Conservation (phyloP, 1,140 invertebrate genomes). For the Palaemon carinicauda region DNA sequence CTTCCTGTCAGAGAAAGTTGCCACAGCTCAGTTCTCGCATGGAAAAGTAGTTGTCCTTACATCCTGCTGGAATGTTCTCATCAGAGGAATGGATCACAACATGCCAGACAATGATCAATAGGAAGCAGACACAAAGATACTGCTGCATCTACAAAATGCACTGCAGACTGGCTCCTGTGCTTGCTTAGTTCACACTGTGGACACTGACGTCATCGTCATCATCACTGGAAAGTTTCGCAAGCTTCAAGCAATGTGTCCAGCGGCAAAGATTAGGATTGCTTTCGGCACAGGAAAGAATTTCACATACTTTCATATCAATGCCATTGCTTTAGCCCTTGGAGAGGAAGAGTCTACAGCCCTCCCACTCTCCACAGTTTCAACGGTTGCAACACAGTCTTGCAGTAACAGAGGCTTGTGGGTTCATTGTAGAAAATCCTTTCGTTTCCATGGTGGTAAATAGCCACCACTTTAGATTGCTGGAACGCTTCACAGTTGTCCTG, state of each 20-base stretch:
- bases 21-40: background rate
- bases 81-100: background rate
- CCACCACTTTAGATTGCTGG: background rate
- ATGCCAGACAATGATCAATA: background rate
- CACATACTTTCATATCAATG: too few species aligned
- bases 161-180: background rate
- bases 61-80: too few species aligned
- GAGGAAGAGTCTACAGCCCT: background rate
- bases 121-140: background rate
- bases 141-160: too few species aligned
- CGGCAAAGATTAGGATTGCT: too few species aligned
- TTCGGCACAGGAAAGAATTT: too few species aligned
- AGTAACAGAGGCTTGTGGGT: background rate
- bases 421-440: too few species aligned
- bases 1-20: too few species aligned
- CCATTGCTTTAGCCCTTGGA: too few species aligned
- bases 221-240: slow-evolving; percentile 1
- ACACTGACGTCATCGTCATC: background rate
- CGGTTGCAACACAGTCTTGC: background rate
- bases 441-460: background rate
- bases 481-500: background rate
- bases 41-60: background rate
- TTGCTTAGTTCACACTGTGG: background rate
- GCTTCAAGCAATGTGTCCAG: too few species aligned
- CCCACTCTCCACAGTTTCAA: slow-evolving; percentile 16